Percentiles rank a stretch among this genome's conserved stretches.
Conservation (phyloP, 2,888 invertebrate species). For the Phyllotreta cruciferae region DNA sequence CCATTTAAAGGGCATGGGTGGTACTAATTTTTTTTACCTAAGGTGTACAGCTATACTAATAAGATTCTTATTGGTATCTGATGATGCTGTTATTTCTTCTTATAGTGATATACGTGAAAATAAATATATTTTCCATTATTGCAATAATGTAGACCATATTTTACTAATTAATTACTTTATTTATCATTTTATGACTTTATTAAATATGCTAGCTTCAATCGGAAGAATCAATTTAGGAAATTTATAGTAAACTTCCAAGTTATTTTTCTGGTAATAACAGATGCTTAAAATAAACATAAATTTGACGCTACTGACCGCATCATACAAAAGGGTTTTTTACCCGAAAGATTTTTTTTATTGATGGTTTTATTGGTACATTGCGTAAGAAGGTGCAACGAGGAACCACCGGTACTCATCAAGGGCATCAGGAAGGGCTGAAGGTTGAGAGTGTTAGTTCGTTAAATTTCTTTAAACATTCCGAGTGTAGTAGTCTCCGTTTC, state of each 20-base stretch:
- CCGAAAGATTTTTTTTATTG: slow-evolving; percentile 38
- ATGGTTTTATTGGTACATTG: slow-evolving; percentile 35
- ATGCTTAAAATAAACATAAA: background rate
- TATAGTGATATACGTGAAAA: too few relatives aligned
- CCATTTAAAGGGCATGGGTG: too few relatives aligned
- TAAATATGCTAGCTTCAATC: too few relatives aligned
- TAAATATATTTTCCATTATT: too few relatives aligned
- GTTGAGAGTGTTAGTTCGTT: slow-evolving; percentile 5
- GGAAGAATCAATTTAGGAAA: too few relatives aligned
- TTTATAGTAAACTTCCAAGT: too few relatives aligned
- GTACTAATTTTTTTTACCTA: background rate
- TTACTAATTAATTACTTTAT: too few relatives aligned
- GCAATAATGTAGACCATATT: too few relatives aligned
- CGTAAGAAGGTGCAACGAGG: slow-evolving; percentile 38
- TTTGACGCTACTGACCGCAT: slow-evolving; percentile 8
- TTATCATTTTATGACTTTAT: too few relatives aligned
- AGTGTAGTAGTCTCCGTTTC: background rate
- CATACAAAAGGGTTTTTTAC: slow-evolving; percentile 31
- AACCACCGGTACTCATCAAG: slow-evolving; percentile 30
- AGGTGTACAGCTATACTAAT: background rate
- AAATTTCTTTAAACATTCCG: background rate
- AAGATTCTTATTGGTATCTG: too few relatives aligned
- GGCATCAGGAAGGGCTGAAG: slow-evolving; percentile 22
- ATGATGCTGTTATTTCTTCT: too few relatives aligned
- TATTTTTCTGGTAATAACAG: too few relatives aligned